Conservation (phyloP, 2,797 vertebrate genomes). For the Trachops cirrhosus region DNA sequence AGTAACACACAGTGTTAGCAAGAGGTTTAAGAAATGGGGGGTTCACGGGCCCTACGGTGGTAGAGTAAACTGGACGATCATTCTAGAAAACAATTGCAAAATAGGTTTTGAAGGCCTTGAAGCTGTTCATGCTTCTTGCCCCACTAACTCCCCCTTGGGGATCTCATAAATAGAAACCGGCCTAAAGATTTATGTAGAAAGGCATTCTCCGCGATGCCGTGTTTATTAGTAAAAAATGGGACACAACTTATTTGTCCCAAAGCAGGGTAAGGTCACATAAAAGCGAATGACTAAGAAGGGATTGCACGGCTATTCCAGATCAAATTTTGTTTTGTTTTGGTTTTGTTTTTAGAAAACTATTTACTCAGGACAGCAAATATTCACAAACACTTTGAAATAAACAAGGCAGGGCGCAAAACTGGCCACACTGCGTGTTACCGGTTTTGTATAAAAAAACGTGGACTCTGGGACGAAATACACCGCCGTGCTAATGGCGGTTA, state of each 20-base stretch:
- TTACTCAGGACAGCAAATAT: neutral
- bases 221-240: slow-evolving; percentile 16
- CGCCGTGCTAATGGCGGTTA: slow-evolving; percentile 39
- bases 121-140: neutral
- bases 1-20: neutral
- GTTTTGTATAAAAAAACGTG: neutral
- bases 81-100: neutral
- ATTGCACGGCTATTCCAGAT: neutral
- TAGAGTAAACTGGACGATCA: neutral
- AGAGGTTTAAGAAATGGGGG: neutral
- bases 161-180: neutral
- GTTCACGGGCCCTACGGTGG: neutral
- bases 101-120: neutral
- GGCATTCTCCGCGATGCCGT: neutral
- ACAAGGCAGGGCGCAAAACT: neutral
- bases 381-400: neutral
- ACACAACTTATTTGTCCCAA: neutral
- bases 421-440: neutral
- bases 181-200: neutral
- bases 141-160: neutral
- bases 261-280: neutral
- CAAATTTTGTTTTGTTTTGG: neutral
- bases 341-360: neutral
- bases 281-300: neutral
- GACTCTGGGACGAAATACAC: neutral